Conservation (phyloP, 37 sponge, comb jelly and placozoan genomes). For the Beroe forskalii region DNA sequence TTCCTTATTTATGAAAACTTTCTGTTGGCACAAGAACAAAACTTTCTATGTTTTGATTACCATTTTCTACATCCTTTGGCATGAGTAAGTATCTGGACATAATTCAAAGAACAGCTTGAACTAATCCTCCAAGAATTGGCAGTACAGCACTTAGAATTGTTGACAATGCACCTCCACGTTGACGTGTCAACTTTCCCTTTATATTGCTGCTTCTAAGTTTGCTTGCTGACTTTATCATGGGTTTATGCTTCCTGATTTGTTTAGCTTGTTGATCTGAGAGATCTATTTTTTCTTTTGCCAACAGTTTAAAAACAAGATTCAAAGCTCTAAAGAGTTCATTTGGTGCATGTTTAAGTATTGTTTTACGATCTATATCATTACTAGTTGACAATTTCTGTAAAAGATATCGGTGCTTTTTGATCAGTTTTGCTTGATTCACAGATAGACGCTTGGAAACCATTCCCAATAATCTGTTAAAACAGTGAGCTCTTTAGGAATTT, state of each 20-base stretch:
- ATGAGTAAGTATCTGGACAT: background rate
- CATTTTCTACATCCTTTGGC: background rate
- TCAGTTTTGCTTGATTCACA: background rate
- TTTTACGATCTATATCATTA: background rate
- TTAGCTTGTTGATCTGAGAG: background rate
- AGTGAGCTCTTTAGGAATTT: slow-evolving; percentile 8
- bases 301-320: background rate
- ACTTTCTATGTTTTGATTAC: too few relatives aligned
- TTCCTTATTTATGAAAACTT: background rate
- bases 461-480: slow-evolving; percentile 45
- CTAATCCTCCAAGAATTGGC: background rate
- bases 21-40: background rate
- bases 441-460: slow-evolving; percentile 24
- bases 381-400: background rate
- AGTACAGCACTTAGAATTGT: background rate
- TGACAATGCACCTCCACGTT: background rate
- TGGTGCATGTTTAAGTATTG: background rate
- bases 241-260: background rate
- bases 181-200: background rate
- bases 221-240: background rate
- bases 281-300: background rate
- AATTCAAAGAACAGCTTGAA: background rate
- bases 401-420: slow-evolving; percentile 5
- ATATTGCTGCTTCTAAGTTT: background rate
- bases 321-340: background rate